A percentile compares a stretch with the other conserved stretches of the same genome.
Evolutionary conservation across 2,888 invertebrate genomes (phyloP).

Genomic region (Hirtodrosophila trivittata): DNA sequence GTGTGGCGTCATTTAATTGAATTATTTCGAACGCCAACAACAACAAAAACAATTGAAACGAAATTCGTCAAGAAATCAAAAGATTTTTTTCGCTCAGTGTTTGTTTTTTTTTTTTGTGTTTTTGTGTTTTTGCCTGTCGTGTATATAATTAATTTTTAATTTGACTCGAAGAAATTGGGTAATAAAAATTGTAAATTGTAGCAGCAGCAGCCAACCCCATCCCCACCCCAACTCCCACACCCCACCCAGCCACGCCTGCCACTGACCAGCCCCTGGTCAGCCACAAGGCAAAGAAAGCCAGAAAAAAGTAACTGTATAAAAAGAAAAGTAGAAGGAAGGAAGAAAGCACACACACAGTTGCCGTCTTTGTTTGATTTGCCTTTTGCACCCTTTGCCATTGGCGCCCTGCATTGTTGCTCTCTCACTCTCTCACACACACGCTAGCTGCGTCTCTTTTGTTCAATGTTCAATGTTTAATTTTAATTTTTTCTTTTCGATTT

Average conservation of each 20-base stretch:
- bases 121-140: constrained; percentile 44
- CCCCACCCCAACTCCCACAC: neutral
- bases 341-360: constrained; percentile 16
- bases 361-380: constrained; percentile 54
- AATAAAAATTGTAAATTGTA: constrained; percentile 75
- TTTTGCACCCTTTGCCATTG: constrained; percentile 47
- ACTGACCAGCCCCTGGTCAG: constrained; percentile 36
- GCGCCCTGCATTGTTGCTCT: constrained; percentile 14
- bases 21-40: constrained; percentile 66
- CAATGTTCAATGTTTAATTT: constrained; percentile 59
- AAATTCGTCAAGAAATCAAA: constrained; percentile 69
- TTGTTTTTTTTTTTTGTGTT: constrained; percentile 28
- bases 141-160: constrained; percentile 75
- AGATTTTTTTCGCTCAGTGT: constrained; percentile 56
- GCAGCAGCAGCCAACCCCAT: constrained; percentile 39
- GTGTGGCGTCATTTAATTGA: constrained; percentile 75
- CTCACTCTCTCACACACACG: constrained; percentile 3
- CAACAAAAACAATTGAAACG: constrained; percentile 27
- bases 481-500: constrained; percentile 53
- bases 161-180: constrained; percentile 73
- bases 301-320: neutral
- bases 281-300: constrained; percentile 38
- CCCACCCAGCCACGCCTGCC: neutral
- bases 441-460: constrained; percentile 16
- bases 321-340: neutral